These are phyloP conservation scores for Menura novaehollandiae DNA, from an alignment of 2,113 vertebrate genomes.

Conservation along the genomic window DNA sequence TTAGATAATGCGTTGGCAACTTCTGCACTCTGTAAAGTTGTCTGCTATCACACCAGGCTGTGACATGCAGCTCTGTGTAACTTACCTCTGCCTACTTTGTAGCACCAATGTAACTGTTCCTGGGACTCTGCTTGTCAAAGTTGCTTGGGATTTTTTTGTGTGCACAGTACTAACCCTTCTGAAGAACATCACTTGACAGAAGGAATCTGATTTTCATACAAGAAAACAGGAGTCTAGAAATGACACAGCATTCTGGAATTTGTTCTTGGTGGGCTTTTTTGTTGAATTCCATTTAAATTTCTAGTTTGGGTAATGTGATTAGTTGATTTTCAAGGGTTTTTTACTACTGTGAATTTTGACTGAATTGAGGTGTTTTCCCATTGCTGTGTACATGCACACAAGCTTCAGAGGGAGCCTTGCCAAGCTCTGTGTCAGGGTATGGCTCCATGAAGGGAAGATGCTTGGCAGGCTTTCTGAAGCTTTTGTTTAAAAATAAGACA, in stretches of 20 bases:
- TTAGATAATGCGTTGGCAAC: neutral
- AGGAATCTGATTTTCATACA: neutral
- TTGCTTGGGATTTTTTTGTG: neutral
- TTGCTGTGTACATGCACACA: neutral
- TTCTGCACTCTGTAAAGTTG: neutral
- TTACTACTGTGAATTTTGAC: neutral
- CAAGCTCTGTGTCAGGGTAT: neutral
- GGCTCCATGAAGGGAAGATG: neutral
- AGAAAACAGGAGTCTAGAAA: neutral
- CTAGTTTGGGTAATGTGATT: neutral
- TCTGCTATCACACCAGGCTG: neutral
- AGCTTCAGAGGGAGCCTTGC: neutral
- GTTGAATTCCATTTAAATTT: neutral
- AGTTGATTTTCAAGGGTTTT: neutral
- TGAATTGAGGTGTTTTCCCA: neutral
- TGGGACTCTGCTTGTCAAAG: neutral
- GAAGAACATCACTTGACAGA: neutral
- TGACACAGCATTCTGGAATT: neutral
- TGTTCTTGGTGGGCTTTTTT: neutral
- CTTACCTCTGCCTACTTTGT: neutral
- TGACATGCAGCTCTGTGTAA: neutral
- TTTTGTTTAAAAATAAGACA: neutral
- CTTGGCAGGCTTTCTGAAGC: neutral
- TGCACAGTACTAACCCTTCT: neutral
- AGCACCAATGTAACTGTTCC: neutral